Evolutionary conservation across 1,140 invertebrate species (phyloP), one percentile per base, ranked within the genome.

Genomic region (Himalopsyche phryganea): DNA sequence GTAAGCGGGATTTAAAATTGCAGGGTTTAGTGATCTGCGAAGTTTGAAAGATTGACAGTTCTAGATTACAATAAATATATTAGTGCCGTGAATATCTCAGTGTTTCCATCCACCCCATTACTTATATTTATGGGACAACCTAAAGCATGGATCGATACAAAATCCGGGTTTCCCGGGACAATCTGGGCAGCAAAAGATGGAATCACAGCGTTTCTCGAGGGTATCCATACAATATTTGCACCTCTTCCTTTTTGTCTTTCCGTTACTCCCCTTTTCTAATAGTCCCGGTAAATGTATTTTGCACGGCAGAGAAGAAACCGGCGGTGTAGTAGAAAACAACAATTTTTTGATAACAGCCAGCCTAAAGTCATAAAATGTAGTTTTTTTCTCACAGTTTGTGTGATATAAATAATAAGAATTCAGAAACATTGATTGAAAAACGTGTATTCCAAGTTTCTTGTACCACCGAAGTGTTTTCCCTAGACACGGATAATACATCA

Each of bases 401-500:
- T n/a, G 6, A n/a, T 13, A 44, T 44, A 13, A 13, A 44, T 17
- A n/a, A 44, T 13, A 44, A 13, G 41, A 7, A 44, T 44, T 44
- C 14, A 44, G 17, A 44, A 44, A 17, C 41, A 44, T 44, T 6
- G 41, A 9, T 44, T 44, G 41, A n/a, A 44, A 44, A 9, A 44
- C 9, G 14, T 44, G 41, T 7, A 35, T 35, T n/a, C 33, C 33
- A 14, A 44, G 41, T 41, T 18, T 58, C 11, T 45, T 58, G 23
- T 63, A 58, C 64, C 64, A 60, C 33, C 61, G 42, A 6, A 61
- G 35, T 13, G 58, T 61, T 56, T 65, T 60, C 36, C 58, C 33
- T 17, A 60, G 44, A 53, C 61, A 57, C n/a, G 57, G 61, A 46
- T 66, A 60, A 23, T 65, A 65, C 1, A 47, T 14, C 11, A 58